A percentile compares a stretch with the other conserved stretches of the same genome.
These are phyloP conservation scores for Prorops nasuta DNA, from an alignment of 1,140 invertebrate genomes.

Conservation along the genomic window DNA sequence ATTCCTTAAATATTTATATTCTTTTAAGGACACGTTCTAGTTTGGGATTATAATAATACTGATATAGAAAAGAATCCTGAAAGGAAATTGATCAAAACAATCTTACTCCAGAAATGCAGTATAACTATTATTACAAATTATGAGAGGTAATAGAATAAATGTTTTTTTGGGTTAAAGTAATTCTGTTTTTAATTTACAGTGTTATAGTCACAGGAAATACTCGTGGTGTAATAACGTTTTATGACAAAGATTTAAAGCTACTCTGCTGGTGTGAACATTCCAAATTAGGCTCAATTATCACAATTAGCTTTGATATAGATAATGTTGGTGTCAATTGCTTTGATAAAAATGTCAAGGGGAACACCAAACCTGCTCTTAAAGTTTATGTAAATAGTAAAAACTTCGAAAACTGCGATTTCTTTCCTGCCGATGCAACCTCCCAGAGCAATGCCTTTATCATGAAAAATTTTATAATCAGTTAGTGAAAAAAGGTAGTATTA, in stretches of 20 bases:
- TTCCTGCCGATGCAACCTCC: slow-evolving; percentile 13
- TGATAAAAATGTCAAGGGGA: neutral
- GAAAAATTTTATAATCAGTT: slow-evolving; percentile 16
- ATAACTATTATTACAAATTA: slow-evolving; percentile 27
- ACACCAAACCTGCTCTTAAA: slow-evolving; percentile 14
- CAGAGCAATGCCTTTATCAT: slow-evolving; percentile 6
- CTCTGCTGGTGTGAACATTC: slow-evolving; percentile 58
- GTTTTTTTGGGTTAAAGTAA: neutral
- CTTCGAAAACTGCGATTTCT: neutral
- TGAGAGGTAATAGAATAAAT: slow-evolving; percentile 19
- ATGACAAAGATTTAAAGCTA: slow-evolving; percentile 57
- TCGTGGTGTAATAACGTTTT: slow-evolving; percentile 57
- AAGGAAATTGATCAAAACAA: slow-evolving; percentile 24
- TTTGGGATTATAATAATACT: slow-evolving; percentile 18
- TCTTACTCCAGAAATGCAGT: slow-evolving; percentile 23
- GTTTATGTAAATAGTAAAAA: neutral
- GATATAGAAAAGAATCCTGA: neutral
- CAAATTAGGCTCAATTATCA: slow-evolving; percentile 48
- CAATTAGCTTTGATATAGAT: slow-evolving; percentile 55
- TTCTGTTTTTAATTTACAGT: slow-evolving; percentile 27
- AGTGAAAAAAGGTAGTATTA: neutral
- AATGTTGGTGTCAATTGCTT: neutral
- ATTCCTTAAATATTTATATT: slow-evolving; percentile 1
- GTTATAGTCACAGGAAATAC: slow-evolving; percentile 55
- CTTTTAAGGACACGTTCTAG: slow-evolving; percentile 23